Evolutionary conservation across 2,797 vertebrate species (phyloP).

Genomic region (Chromis chromis): DNA sequence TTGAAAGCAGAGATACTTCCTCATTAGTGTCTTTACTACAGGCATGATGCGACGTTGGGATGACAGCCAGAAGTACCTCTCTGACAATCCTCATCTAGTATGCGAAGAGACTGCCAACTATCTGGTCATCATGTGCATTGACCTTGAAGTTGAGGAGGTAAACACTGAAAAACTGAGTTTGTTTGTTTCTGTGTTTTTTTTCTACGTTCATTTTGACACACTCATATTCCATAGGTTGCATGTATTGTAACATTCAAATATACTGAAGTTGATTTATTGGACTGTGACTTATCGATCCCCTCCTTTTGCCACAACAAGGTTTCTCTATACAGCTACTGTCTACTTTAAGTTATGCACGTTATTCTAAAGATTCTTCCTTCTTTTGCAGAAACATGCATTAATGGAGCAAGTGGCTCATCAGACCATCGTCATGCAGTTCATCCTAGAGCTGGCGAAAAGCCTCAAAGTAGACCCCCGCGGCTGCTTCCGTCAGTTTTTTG

Average conservation of each 20-base stretch:
- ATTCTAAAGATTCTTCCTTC: conserved; percentile 1
- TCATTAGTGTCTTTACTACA: conserved; percentile 55
- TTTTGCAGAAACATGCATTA: conserved; percentile 89
- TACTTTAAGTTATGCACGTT: background rate
- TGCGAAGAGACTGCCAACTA: conserved; percentile 97
- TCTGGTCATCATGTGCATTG: conserved; percentile 97
- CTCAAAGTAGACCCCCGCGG: conserved; percentile 94
- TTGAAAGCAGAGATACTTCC: background rate
- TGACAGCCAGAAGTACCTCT: conserved; percentile 95
- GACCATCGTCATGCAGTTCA: conserved; percentile 98
- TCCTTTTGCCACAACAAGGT: background rate
- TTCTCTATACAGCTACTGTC: background rate
- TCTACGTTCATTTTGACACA: background rate
- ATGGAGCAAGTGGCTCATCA: conserved; percentile 98
- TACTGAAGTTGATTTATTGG: background rate
- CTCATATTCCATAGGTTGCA: background rate
- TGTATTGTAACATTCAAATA: conserved; percentile 1
- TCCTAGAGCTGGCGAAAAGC: conserved; percentile 94
- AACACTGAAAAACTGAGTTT: background rate
- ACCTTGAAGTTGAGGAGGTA: conserved; percentile 96
- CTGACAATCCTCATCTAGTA: conserved; percentile 92
- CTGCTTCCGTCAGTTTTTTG: conserved; percentile 95
- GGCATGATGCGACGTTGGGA: conserved; percentile 97
- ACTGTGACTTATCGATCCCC: background rate
- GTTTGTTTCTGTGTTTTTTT: background rate